Conservation (phyloP, 2,888 invertebrate species). For the Suillia variegata region DNA sequence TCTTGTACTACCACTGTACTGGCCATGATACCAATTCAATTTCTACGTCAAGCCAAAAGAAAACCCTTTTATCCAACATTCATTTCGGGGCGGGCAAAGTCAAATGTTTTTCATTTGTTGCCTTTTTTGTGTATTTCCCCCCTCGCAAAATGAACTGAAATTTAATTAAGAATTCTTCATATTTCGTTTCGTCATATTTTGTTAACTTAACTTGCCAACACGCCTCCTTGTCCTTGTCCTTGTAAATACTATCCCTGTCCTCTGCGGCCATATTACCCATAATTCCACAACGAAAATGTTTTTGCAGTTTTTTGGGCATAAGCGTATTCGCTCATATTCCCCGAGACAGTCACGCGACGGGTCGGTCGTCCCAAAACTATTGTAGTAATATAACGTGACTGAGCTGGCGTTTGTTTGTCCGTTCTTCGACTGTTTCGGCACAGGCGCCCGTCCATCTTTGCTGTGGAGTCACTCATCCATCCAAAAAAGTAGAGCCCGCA, state of each 20-base stretch:
- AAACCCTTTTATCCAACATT: too few relatives aligned
- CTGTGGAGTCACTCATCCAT: too few relatives aligned
- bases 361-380: constrained; percentile 4
- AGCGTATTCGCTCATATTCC: constrained; percentile 2
- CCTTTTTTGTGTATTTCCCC: not conserved
- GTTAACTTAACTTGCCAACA: constrained; percentile 37
- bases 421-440: not conserved
- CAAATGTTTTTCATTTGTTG: constrained; percentile 15
- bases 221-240: too few relatives aligned
- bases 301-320: constrained; percentile 3
- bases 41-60: too few relatives aligned
- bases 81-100: too few relatives aligned
- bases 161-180: constrained; percentile 48
- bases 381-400: too few relatives aligned
- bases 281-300: too few relatives aligned
- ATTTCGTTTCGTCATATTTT: constrained; percentile 37
- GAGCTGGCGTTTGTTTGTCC: not conserved
- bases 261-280: too few relatives aligned
- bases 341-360: not conserved
- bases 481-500: too few relatives aligned
- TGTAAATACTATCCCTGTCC: too few relatives aligned
- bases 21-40: too few relatives aligned
- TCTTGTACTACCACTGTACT: too few relatives aligned
- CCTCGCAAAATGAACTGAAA: constrained; percentile 51
- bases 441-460: not conserved